These are phyloP conservation scores for Pandion haliaetus DNA, from an alignment of 2,113 vertebrate genomes.

Conservation along the genomic window DNA sequence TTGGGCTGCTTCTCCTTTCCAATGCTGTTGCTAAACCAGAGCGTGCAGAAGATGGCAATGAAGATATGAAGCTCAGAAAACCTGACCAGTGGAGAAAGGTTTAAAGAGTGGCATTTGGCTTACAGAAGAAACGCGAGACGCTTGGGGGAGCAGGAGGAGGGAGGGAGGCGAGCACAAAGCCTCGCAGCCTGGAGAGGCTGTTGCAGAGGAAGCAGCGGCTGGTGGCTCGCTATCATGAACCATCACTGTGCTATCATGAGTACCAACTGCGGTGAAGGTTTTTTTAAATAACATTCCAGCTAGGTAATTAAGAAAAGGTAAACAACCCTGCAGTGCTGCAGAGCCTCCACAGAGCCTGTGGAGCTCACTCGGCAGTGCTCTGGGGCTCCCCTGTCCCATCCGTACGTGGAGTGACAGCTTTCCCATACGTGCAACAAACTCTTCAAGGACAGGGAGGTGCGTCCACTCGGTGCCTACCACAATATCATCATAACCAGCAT, in stretches of 20 bases:
- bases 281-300: not conserved
- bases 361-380: rapidly evolving
- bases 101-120: not conserved
- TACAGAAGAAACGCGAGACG: not conserved
- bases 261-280: rapidly evolving
- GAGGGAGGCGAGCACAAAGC: not conserved
- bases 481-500: rapidly evolving
- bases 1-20: not conserved
- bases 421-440: rapidly evolving
- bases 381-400: not conserved
- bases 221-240: rapidly evolving
- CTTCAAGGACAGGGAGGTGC: not conserved
- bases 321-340: not conserved
- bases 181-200: not conserved
- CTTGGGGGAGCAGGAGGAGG: not conserved
- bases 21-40: not conserved
- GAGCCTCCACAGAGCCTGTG: rapidly evolving
- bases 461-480: rapidly evolving
- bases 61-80: not conserved
- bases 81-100: rapidly evolving
- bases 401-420: rapidly evolving
- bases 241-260: rapidly evolving
- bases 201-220: not conserved
- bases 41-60: rapidly evolving
- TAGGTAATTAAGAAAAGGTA: not conserved